These are phyloP conservation scores for Argyrosomus regius DNA, from an alignment of 2,797 vertebrate genomes.

Conservation along the genomic window DNA sequence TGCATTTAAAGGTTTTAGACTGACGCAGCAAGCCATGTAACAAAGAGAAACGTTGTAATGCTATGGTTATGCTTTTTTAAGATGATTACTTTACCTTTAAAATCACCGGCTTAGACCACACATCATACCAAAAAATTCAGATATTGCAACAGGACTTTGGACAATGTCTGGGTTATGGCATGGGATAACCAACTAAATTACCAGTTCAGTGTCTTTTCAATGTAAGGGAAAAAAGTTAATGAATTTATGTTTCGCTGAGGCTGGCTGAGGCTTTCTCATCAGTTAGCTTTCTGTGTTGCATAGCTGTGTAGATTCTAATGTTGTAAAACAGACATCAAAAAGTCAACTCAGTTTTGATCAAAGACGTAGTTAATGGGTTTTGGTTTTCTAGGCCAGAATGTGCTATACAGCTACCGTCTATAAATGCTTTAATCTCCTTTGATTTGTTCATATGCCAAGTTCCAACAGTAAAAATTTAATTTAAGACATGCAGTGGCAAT, in stretches of 20 bases:
- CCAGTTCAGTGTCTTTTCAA: too few relatives aligned
- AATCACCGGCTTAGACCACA: neutral
- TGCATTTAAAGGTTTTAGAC: neutral
- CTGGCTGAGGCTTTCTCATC: too few relatives aligned
- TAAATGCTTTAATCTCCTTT: neutral
- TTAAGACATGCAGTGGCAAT: neutral
- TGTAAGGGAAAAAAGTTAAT: too few relatives aligned
- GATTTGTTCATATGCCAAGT: neutral
- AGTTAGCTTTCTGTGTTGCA: too few relatives aligned
- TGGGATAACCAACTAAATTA: too few relatives aligned
- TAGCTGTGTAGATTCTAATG: too few relatives aligned
- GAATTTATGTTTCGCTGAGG: too few relatives aligned
- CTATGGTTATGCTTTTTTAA: neutral
- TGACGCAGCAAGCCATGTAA: neutral
- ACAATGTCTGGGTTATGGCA: neutral
- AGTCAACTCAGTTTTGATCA: neutral
- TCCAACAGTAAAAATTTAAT: neutral
- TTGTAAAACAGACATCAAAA: too few relatives aligned
- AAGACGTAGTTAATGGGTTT: neutral
- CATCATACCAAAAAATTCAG: neutral
- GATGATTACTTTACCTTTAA: neutral
- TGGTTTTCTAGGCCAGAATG: neutral
- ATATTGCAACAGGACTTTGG: neutral
- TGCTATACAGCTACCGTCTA: neutral
- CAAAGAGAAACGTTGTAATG: neutral